These are phyloP conservation scores for Chromoteleia sp. DNA, from an alignment of 2,888 invertebrate genomes.

Conservation along the genomic window DNA sequence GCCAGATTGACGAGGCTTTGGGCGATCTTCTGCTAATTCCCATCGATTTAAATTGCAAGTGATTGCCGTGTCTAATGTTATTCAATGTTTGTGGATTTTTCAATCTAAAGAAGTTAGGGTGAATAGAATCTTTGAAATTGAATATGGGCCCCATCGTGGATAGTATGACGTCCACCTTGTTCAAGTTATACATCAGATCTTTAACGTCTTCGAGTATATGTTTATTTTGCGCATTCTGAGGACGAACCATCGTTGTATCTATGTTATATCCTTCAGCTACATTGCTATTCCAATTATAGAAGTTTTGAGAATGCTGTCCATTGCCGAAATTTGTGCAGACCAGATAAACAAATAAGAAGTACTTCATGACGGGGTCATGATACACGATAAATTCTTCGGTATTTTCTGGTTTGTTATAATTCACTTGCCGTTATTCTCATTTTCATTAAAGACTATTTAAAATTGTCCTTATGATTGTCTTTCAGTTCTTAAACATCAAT, in stretches of 20 bases:
- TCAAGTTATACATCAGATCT: constrained; percentile 33
- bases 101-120: constrained; percentile 45
- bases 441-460: not conserved
- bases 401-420: constrained; percentile 19
- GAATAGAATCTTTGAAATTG: constrained; percentile 32
- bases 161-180: constrained; percentile 15
- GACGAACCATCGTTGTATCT: constrained; percentile 28
- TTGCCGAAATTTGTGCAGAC: constrained; percentile 47
- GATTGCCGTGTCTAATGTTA: constrained; percentile 63
- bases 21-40: constrained; percentile 75
- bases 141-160: constrained; percentile 31
- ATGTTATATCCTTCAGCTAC: constrained; percentile 25
- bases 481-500: not conserved
- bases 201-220: constrained; percentile 31
- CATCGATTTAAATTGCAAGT: constrained; percentile 56
- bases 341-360: constrained; percentile 60
- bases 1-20: constrained; percentile 86
- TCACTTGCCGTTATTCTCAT: not conserved
- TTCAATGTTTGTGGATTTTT: constrained; percentile 56
- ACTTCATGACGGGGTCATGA: constrained; percentile 67
- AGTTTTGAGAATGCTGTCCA: constrained; percentile 57
- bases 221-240: constrained; percentile 25
- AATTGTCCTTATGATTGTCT: not conserved
- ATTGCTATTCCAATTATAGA: constrained; percentile 44
- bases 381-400: constrained; percentile 38